Evolutionary conservation across 2,113 vertebrate genomes (phyloP), one percentile per base, ranked within the genome.

Genomic region (Notothenia rossii): DNA sequence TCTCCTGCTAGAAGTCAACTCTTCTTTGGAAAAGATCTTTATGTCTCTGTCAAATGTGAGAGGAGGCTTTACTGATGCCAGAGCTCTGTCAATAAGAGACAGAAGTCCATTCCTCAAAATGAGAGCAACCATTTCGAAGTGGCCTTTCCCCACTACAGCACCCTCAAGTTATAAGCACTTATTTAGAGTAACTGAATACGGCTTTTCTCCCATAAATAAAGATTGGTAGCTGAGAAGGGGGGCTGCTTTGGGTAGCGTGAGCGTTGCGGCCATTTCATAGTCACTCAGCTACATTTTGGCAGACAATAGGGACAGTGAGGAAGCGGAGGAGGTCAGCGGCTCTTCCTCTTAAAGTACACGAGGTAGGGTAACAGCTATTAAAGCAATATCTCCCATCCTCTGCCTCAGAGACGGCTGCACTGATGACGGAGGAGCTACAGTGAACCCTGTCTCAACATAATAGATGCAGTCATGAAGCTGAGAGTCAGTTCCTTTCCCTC

Each of bases 391-490:
- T 54, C 67, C 55, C 72, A 64, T 62, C 73, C 60, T 75, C 61
- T 43, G 66, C 70, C 60, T 82, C 68, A 72, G 72, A 77, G 78
- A 83, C 70, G 86, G 77, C 78, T 65, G 58, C 83, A 79, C 84
- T 59, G 55, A 82, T 67, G 66, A 89, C 62, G 2, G 64, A 72
- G 89, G 81, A 48, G 71, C 43, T 85, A 76, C 88, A 87, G 87
- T 59, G 73, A 87, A 75, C 82, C 10, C 70, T 90, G 83, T 75
- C 78, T 63, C 84, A 20, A 76, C 85, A 95, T 92, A 94, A 94
- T 94, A 88, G 91, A 81, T 54, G 66, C 88, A 94, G 90, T 94
- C 90, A 94, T 91, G 82, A 88, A 86, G 89, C 81, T 66, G 76
- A 78, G 85, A 88, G 84, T 91, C 82, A 82, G 77, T 92, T 88